phyloP scores from a whole-genome alignment of 1,140 invertebrate genomes.

The Drosophila insularis region DNA sequence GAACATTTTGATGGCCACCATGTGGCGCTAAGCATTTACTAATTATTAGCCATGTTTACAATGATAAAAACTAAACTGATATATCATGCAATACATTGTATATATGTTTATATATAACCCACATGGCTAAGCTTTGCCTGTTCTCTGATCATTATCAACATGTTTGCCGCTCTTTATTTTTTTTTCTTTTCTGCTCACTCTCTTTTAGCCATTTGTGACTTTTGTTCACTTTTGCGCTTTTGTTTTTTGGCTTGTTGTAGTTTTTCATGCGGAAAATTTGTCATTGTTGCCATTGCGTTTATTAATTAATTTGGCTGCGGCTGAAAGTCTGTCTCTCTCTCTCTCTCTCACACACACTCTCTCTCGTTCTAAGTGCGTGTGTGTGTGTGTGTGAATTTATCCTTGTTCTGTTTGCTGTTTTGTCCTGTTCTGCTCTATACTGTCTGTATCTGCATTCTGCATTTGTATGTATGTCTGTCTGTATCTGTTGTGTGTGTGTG shows the following conservation, averaged over 20 bases:
- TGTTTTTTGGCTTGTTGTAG: constrained; percentile 46
- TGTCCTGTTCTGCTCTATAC: constrained; percentile 3
- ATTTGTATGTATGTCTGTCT: background rate
- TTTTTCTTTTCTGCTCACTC: constrained; percentile 31
- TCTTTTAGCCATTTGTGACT: constrained; percentile 28
- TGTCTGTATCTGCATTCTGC: constrained; percentile 3
- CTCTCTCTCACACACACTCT: constrained; percentile 10
- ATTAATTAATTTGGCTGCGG: constrained; percentile 77
- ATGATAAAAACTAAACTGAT: constrained; percentile 1
- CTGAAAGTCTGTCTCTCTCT: constrained; percentile 37
- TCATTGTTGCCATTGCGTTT: constrained; percentile 75
- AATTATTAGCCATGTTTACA: constrained; percentile 36
- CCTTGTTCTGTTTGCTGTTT: constrained; percentile 1
- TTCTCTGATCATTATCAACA: constrained; percentile 41
- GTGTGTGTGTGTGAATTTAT: constrained; percentile 9
- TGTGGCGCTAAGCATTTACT: constrained; percentile 31
- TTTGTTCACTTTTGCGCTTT: constrained; percentile 38
- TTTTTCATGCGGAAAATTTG: constrained; percentile 77
- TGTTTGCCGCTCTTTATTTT: constrained; percentile 22
- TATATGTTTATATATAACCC: background rate
- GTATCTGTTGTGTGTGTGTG: background rate
- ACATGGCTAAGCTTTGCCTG: background rate
- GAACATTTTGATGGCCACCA: constrained; percentile 14
- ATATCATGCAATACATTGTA: constrained; percentile 19
- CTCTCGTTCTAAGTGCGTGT: constrained; percentile 6